phyloP scores from a whole-genome alignment of 2,888 invertebrate genomes.

The Masnerella sp. region DNA sequence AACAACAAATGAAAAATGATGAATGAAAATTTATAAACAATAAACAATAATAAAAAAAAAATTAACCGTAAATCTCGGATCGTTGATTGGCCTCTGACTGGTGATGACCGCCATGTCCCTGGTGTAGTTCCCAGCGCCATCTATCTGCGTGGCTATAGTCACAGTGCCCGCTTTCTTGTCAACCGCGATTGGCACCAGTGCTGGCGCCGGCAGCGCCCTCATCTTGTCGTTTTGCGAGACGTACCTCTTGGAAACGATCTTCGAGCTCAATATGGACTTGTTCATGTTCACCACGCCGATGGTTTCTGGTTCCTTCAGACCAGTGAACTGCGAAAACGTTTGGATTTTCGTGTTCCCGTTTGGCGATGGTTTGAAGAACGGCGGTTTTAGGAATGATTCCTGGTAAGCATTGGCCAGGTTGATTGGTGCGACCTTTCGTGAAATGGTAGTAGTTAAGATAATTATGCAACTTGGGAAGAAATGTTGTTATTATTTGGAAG shows the following conservation, averaged over 20 bases:
- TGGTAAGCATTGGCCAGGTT: no score
- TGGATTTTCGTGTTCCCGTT: conserved; percentile 30
- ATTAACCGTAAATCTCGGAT: conserved; percentile 14
- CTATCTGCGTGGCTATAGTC: conserved; percentile 20
- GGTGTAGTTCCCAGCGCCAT: neutral
- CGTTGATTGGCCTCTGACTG: conserved; percentile 5
- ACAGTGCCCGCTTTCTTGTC: conserved; percentile 6
- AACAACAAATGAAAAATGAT: neutral
- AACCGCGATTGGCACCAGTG: conserved; percentile 1
- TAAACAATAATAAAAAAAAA: no score
- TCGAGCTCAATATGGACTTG: conserved; percentile 36
- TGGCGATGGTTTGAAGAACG: no score
- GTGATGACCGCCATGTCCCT: conserved; percentile 16
- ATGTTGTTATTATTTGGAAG: no score
- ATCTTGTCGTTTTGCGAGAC: conserved; percentile 38
- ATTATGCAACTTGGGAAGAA: no score
- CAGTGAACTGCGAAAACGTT: conserved; percentile 31
- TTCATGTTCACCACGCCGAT: conserved; percentile 49
- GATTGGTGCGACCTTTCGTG: no score
- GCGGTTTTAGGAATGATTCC: no score
- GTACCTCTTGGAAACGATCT: conserved; percentile 26
- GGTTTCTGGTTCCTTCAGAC: conserved; percentile 8
- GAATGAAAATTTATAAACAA: neutral
- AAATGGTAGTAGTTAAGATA: no score
- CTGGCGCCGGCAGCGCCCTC: conserved; percentile 21